Percentiles rank a stretch among this genome's conserved stretches.
Conservation (phyloP, 2,797 vertebrate species). For the Stomatorhinus walkeri region DNA sequence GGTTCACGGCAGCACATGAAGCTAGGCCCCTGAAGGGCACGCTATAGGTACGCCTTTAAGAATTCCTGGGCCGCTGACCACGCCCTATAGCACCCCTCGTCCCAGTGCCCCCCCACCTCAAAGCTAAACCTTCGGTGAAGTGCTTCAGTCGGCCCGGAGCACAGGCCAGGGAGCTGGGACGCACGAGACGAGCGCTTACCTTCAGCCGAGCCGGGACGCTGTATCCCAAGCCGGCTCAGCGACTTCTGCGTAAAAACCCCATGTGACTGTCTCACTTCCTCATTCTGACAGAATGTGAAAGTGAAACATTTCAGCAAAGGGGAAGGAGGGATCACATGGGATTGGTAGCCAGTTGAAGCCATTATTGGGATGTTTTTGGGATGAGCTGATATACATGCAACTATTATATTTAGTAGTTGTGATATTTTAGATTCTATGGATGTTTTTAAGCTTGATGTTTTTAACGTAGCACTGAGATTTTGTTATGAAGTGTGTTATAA, state of each 20-base stretch:
- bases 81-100: neutral
- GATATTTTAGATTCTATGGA: no score
- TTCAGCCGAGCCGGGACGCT: neutral
- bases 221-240: neutral
- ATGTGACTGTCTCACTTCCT: slow-evolving; percentile 1
- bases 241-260: slow-evolving; percentile 7
- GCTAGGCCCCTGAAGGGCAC: neutral
- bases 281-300: slow-evolving; percentile 11
- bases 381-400: neutral
- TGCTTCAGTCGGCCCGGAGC: neutral
- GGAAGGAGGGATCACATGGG: neutral
- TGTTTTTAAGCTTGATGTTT: no score
- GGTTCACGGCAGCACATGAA: neutral
- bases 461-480: no score
- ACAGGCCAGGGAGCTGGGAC: neutral
- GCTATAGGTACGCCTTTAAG: neutral
- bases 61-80: neutral
- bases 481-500: no score
- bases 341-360: neutral
- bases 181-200: neutral
- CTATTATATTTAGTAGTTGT: no score
- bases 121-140: neutral
- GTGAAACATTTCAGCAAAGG: neutral
- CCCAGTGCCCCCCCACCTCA: neutral
- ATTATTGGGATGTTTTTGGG: neutral